Conservation (phyloP, 2,888 invertebrate species). For the Spatulosminthurus flaviceps region DNA sequence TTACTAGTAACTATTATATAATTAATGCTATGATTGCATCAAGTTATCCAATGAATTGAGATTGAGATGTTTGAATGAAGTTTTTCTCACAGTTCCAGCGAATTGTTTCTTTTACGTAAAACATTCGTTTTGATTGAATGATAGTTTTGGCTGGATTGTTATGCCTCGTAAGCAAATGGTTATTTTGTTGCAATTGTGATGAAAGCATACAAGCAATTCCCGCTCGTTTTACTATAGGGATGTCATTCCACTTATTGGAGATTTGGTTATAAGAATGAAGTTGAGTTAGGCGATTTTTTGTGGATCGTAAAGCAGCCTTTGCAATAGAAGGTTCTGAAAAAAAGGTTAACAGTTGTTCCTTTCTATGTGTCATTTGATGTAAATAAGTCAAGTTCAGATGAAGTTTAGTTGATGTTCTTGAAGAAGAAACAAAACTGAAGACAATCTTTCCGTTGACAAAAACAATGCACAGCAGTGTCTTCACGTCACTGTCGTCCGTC, state of each 20-base stretch:
- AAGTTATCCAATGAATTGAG: too few relatives aligned
- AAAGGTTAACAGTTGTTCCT: constrained; percentile 8
- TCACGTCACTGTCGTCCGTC: constrained; percentile 29
- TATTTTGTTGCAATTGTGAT: too few relatives aligned
- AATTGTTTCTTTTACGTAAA: too few relatives aligned
- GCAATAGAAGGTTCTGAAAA: not conserved
- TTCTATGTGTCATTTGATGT: constrained; percentile 6
- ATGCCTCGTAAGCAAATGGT: too few relatives aligned
- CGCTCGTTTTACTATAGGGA: not conserved
- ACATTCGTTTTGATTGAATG: too few relatives aligned
- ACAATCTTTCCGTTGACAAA: constrained; percentile 33
- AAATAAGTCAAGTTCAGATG: constrained; percentile 7
- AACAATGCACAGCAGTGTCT: constrained; percentile 40
- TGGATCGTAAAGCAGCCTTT: not conserved
- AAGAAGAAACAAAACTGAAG: constrained; percentile 16
- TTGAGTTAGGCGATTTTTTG: not conserved
- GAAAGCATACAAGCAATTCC: not conserved
- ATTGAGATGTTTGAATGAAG: too few relatives aligned
- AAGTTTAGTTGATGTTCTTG: not conserved
- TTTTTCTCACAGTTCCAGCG: too few relatives aligned
- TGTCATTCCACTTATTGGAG: too few relatives aligned
- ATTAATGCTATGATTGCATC: too few relatives aligned
- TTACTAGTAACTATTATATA: too few relatives aligned
- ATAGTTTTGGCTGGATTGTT: too few relatives aligned
- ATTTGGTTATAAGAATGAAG: not conserved